These are phyloP conservation scores for Lepisosteus oculatus DNA, from an alignment of 2,113 vertebrate species.

Conservation along the genomic window DNA sequence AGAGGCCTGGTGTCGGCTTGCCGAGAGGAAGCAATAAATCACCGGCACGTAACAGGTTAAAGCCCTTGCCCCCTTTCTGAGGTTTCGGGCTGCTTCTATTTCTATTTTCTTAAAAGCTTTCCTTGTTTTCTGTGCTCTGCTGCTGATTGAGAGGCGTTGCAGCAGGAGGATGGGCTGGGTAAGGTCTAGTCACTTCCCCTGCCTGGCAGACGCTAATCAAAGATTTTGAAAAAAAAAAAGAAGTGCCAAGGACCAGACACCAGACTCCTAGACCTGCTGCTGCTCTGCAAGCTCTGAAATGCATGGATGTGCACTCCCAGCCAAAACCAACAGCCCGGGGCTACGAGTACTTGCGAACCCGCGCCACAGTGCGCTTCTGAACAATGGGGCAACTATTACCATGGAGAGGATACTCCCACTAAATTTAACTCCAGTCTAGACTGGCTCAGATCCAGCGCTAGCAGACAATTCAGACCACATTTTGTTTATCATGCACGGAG, in stretches of 20 bases:
- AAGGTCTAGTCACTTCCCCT: constrained; percentile 14
- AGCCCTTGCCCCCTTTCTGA: no score
- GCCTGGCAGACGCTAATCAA: constrained; percentile 21
- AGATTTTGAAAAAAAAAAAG: constrained; percentile 5
- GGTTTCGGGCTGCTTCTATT: no score
- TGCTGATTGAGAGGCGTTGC: constrained; percentile 5
- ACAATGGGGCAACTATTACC: constrained; percentile 27
- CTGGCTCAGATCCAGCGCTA: constrained; percentile 19
- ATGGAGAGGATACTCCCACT: constrained; percentile 19
- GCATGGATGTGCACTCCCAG: constrained; percentile 17
- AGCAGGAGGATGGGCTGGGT: constrained; percentile 10
- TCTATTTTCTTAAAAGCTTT: no score
- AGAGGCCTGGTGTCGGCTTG: no score
- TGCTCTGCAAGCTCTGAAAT: constrained; percentile 10
- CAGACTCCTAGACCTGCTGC: constrained; percentile 8
- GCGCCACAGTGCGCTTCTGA: neutral
- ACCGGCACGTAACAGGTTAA: no score
- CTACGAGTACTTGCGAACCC: constrained; percentile 13
- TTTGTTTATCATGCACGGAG: constrained; percentile 9
- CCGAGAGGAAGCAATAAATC: no score
- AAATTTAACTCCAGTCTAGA: constrained; percentile 17
- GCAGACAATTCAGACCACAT: constrained; percentile 11
- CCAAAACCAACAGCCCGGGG: constrained; percentile 25
- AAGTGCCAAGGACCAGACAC: neutral
- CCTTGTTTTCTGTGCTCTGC: neutral